phyloP scores from a whole-genome alignment of 2,888 invertebrate species.

The Pyrrhosoma nymphula region DNA sequence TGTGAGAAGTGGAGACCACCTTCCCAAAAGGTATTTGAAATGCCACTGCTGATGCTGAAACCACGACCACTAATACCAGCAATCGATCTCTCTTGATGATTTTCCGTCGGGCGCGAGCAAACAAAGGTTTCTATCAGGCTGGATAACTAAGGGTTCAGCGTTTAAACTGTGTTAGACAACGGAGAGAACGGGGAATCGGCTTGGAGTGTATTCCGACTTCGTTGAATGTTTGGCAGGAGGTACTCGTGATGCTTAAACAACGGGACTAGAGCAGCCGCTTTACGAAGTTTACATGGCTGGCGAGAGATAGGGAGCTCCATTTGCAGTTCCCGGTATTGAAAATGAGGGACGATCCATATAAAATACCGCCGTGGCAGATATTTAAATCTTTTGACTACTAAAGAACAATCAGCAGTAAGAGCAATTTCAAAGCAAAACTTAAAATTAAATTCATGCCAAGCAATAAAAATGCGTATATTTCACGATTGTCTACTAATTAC shows the following conservation, averaged over 20 bases:
- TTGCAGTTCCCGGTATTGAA: neutral
- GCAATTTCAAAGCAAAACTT: too few relatives aligned
- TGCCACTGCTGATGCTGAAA: neutral
- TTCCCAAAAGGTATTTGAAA: neutral
- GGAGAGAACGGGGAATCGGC: neutral
- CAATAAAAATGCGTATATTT: too few relatives aligned
- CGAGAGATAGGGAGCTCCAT: neutral
- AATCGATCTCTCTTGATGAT: neutral
- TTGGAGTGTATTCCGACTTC: neutral
- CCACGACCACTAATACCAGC: neutral
- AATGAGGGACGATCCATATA: neutral
- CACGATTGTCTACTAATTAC: too few relatives aligned
- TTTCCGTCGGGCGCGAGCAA: neutral
- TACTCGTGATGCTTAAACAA: constrained; percentile 11
- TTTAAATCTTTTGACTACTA: too few relatives aligned
- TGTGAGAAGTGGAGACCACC: neutral
- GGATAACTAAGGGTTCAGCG: neutral
- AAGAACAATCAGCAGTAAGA: too few relatives aligned
- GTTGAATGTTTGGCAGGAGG: constrained; percentile 1
- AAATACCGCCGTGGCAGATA: too few relatives aligned
- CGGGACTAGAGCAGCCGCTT: neutral
- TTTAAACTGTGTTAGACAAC: neutral
- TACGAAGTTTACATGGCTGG: neutral
- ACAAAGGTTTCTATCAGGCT: neutral
- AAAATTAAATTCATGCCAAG: too few relatives aligned